Base-by-base conservation (phyloP, 2,888 invertebrate genomes). In the Cataglyphis albicans region DNA sequence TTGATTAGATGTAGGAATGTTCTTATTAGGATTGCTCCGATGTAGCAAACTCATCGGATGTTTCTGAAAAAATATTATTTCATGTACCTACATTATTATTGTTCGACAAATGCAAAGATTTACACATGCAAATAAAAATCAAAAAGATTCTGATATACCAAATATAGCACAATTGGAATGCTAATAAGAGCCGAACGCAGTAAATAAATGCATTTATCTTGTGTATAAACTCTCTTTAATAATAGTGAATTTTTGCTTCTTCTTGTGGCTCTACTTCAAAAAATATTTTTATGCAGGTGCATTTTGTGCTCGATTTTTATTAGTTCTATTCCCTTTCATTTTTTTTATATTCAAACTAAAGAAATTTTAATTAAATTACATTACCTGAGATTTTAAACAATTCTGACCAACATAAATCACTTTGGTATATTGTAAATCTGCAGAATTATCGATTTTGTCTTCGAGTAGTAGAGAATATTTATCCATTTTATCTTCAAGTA, bases 361-460 rank as follows among this genome's bases (percentile, higher is more conserved):
- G 44, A 65, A 73, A n/a, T 74, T 35, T 48, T n/a, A 15, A 74
- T 7, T 35, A 67, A 59, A 15, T 1, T 44, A 29, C 12, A 67
- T 88, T 83, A 89, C 89, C 82, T 87, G 84, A 29, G 73, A 73
- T 18, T 65, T 78, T 38, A 61, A 63, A 64, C 9, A 84, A 25
- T 57, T 65, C 6, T 57, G 29, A 64, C 72, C 65, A 15, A 32
- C 32, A 15, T 15, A 9, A 41, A 78, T 41, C n/a, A n/a, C 52
- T 57, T 82, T 63, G 38, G 64, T 61, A 83, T 55, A 48, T 57
- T 67, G 38, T 38, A 48, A 81, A 29, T 68, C 52, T 41, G 64
- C 67, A 32, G n/a, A 72, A 32, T 68, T 52, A 38, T 44, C 18
- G 41, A 87, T 84, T 29, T 84, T 83, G 0, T 90, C 89, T 83